Percentiles rank a stretch among this genome's conserved stretches.
phyloP scores from a whole-genome alignment of 2,797 vertebrate genomes.

The Falco columbarius region DNA sequence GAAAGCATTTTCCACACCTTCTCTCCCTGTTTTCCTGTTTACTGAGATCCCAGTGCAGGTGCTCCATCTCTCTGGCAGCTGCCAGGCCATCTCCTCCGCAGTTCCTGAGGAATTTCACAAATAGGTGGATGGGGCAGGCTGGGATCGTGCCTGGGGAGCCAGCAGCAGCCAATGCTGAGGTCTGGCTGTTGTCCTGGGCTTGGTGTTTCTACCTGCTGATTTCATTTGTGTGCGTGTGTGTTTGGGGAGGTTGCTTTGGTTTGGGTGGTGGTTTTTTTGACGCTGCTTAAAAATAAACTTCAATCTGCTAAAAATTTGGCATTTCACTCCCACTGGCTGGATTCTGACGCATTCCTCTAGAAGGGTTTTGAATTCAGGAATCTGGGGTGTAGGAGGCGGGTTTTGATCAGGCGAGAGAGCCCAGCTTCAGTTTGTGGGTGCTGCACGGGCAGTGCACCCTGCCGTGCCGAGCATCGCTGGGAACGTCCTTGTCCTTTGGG shows the following conservation, averaged over 20 bases:
- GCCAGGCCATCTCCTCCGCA: rapidly evolving
- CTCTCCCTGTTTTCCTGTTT: neutral
- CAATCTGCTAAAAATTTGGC: conserved; percentile 48
- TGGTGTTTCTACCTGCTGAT: neutral
- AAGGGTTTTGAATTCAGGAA: conserved; percentile 20
- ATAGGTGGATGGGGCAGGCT: neutral
- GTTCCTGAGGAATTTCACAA: neutral
- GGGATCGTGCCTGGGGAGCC: neutral
- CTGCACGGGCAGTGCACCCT: neutral
- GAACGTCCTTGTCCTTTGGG: neutral
- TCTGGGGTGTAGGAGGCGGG: conserved; percentile 1
- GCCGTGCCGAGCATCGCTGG: neutral
- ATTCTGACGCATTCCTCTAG: neutral
- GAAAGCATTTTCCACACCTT: neutral
- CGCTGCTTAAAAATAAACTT: conserved; percentile 48
- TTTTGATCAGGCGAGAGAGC: neutral
- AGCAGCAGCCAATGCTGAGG: rapidly evolving
- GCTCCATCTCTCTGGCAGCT: neutral
- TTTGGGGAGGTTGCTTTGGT: conserved; percentile 20
- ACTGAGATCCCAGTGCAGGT: neutral
- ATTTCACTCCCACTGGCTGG: conserved; percentile 44
- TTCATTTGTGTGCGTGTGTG: neutral
- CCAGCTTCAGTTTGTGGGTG: neutral
- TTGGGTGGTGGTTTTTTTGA: neutral
- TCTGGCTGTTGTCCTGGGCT: neutral